Evolutionary conservation across 2,888 invertebrate genomes (phyloP), one percentile per base, ranked within the genome.

Genomic region (Monoplex corrugatus): DNA sequence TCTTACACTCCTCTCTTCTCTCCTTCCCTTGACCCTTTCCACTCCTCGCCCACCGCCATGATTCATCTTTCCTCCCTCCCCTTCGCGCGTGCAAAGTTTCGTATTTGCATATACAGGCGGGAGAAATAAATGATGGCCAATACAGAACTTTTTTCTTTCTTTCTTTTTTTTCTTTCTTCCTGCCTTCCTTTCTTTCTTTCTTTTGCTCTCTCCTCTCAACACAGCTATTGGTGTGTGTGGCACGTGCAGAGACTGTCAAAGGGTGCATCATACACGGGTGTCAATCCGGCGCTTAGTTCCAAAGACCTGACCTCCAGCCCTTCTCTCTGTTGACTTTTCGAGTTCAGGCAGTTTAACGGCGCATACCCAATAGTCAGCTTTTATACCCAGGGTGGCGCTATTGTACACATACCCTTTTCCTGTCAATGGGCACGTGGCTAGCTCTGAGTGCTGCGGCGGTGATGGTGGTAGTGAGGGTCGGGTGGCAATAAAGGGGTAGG

Each of bases 241-340:
- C n/a, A 44, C 72, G 40, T 68, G 68, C 23, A 0, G n/a, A 23
- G 83, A 83, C 83, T 50, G 50, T 50, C 44, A 72, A 86, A 19
- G 68, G 68, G 40, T 38, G 44, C 63, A 86, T 86, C 38, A 86
- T 86, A 86, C 86, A 32, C n/a, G 28, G 40, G 86, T 72, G 86
- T 44, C 40, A 75, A 86, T 68, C 86, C 86, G 28, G 23, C 38
- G n/a, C 32, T 38, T 35, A 19, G 44, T 72, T 75, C 63, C 43
- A 32, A 43, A 44, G 43, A 68, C 16, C 86, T n/a, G 6, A 35
- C 63, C 40, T 32, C 8, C 8, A 23, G n/a, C 63, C 19, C 57
- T 63, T 43, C 44, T 38, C 68, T 23, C 63, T 75, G 86, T 86
- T 86, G 86, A 68, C 86, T 86, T 72, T 68, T 43, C 86, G 38